phyloP scores from a whole-genome alignment of 2,888 invertebrate species.

The Celastrina argiolus region DNA sequence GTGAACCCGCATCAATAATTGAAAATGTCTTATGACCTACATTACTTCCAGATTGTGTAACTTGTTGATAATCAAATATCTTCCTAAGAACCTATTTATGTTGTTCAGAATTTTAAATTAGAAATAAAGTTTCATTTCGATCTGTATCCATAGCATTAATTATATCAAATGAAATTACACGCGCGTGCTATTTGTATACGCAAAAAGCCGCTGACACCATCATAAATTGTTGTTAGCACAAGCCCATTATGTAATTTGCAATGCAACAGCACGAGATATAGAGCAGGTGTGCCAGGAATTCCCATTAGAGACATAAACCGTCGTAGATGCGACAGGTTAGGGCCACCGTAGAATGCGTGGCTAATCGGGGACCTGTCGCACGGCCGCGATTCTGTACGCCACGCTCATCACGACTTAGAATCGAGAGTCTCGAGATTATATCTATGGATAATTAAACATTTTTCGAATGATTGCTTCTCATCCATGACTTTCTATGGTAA shows the following conservation, averaged over 20 bases:
- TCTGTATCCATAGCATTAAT: not conserved
- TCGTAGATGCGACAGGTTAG: slow-evolving; percentile 46
- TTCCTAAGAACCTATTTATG: not conserved
- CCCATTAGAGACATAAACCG: slow-evolving; percentile 49
- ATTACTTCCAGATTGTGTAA: not conserved
- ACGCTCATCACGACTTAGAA: slow-evolving; percentile 40
- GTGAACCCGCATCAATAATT: not conserved
- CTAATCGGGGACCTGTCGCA: slow-evolving; percentile 74
- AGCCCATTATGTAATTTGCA: slow-evolving; percentile 14
- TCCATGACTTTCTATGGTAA: not conserved
- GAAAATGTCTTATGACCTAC: not conserved
- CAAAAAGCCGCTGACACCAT: not conserved
- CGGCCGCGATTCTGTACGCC: slow-evolving; percentile 51
- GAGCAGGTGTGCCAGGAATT: slow-evolving; percentile 49
- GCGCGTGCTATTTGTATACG: not conserved
- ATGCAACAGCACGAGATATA: slow-evolving; percentile 44
- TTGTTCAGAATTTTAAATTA: not conserved
- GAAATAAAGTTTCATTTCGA: not conserved
- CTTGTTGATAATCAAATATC: not conserved
- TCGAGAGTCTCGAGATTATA: slow-evolving; percentile 29
- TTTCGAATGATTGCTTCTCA: not conserved
- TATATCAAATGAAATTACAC: not conserved
- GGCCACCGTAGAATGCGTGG: slow-evolving; percentile 67
- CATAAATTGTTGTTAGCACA: slow-evolving; percentile 1
- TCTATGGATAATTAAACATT: slow-evolving; percentile 3